These are phyloP conservation scores for Macaca fascicularis DNA, from an alignment of 2,113 vertebrate genomes.

Conservation along the genomic window DNA sequence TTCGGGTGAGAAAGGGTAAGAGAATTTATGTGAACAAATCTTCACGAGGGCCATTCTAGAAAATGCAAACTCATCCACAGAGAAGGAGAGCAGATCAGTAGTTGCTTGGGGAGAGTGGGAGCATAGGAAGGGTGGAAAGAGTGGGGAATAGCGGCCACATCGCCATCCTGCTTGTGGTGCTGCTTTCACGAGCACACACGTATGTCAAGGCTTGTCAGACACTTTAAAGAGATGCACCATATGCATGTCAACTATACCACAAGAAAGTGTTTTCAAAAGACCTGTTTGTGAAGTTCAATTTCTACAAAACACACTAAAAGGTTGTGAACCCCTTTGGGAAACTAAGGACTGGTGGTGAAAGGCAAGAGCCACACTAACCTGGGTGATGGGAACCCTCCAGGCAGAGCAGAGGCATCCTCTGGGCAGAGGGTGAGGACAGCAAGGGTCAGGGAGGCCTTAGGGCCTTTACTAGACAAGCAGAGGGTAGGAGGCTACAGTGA, in stretches of 20 bases:
- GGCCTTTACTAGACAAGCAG: not conserved
- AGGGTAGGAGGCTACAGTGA: not conserved
- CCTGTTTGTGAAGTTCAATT: not conserved
- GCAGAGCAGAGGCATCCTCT: not conserved
- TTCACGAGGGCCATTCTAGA: not conserved
- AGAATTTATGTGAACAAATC: not conserved
- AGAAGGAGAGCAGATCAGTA: not conserved
- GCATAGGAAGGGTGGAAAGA: not conserved
- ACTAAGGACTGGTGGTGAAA: not conserved
- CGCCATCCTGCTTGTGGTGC: not conserved
- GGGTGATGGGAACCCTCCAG: not conserved
- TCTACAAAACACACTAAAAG: not conserved
- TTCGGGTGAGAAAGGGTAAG: not conserved
- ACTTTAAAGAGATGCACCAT: not conserved
- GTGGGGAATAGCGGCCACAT: too few species aligned
- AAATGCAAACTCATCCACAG: not conserved
- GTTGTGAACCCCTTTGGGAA: not conserved
- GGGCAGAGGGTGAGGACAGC: not conserved
- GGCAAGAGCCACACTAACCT: not conserved
- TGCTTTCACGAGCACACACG: fast-evolving
- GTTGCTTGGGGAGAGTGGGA: not conserved
- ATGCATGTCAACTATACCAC: not conserved
- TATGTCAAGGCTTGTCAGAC: not conserved
- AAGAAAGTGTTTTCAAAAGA: not conserved
- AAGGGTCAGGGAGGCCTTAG: not conserved